These are phyloP conservation scores for Eueides isabella DNA, from an alignment of 1,140 invertebrate species.

Conservation along the genomic window DNA sequence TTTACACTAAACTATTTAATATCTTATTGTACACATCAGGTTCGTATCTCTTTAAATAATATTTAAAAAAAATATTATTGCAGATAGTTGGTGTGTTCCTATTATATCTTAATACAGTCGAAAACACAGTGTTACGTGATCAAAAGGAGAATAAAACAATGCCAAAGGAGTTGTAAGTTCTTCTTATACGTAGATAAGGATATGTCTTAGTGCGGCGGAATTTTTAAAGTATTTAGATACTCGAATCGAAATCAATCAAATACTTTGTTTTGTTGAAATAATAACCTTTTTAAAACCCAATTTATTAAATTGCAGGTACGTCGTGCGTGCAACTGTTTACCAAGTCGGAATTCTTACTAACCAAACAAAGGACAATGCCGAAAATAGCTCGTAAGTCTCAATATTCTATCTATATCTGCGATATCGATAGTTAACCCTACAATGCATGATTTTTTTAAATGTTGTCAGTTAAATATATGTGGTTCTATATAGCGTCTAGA, in stretches of 20 bases:
- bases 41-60: not conserved
- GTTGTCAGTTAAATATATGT: too few relatives aligned
- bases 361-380: constrained; percentile 47
- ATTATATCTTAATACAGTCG: not conserved
- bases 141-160: constrained; percentile 24
- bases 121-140: not conserved
- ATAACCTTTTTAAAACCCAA: not conserved
- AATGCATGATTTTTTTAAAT: too few relatives aligned
- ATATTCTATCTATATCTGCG: not conserved
- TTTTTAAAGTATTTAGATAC: too few relatives aligned
- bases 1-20: not conserved
- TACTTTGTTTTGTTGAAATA: not conserved
- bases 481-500: too few relatives aligned
- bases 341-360: constrained; percentile 69
- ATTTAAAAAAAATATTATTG: not conserved
- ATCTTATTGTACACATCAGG: too few relatives aligned
- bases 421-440: too few relatives aligned
- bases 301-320: constrained; percentile 51
- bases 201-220: too few relatives aligned
- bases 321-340: constrained; percentile 64
- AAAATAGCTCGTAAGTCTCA: constrained; percentile 48
- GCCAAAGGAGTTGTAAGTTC: constrained; percentile 43
- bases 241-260: too few relatives aligned
- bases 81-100: not conserved
- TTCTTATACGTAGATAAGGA: not conserved